phyloP scores from a whole-genome alignment of 2,888 invertebrate species.

The Drosophila stalkeri region DNA sequence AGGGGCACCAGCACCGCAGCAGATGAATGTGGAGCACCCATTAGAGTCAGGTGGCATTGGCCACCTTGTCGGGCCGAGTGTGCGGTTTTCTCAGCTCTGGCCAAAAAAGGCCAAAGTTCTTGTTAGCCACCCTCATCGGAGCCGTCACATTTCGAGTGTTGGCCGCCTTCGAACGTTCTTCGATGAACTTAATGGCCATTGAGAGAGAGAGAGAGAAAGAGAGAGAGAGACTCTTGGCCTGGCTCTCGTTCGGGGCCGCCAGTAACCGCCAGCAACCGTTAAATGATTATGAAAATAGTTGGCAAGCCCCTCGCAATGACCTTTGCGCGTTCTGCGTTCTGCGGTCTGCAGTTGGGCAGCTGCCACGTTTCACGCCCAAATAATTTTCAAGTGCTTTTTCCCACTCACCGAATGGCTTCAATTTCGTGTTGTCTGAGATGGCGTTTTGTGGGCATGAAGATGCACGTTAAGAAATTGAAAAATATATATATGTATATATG shows the following conservation, averaged over 20 bases:
- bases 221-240: constrained; percentile 46
- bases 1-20: constrained; percentile 40
- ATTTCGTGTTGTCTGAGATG: constrained; percentile 8
- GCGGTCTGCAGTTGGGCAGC: constrained; percentile 41
- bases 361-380: constrained; percentile 71
- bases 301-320: constrained; percentile 64
- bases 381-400: constrained; percentile 59
- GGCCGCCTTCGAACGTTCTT: constrained; percentile 68
- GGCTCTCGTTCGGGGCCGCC: constrained; percentile 3
- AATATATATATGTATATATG: not conserved
- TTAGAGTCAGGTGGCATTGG: constrained; percentile 59
- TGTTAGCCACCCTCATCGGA: constrained; percentile 23
- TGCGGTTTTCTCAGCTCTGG: constrained; percentile 53
- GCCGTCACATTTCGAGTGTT: constrained; percentile 55
- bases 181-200: constrained; percentile 79
- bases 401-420: constrained; percentile 29
- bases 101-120: constrained; percentile 56
- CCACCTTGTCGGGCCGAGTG: constrained; percentile 72
- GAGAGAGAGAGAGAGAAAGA: constrained; percentile 44
- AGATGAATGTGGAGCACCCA: constrained; percentile 28
- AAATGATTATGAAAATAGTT: constrained; percentile 78
- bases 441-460: constrained; percentile 2
- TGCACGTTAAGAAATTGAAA: constrained; percentile 10
- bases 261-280: constrained; percentile 41
- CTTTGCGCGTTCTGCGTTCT: constrained; percentile 33